Conservation (phyloP, 37 sponge, comb jelly and placozoan species). For the Dysidea cf. avara region DNA sequence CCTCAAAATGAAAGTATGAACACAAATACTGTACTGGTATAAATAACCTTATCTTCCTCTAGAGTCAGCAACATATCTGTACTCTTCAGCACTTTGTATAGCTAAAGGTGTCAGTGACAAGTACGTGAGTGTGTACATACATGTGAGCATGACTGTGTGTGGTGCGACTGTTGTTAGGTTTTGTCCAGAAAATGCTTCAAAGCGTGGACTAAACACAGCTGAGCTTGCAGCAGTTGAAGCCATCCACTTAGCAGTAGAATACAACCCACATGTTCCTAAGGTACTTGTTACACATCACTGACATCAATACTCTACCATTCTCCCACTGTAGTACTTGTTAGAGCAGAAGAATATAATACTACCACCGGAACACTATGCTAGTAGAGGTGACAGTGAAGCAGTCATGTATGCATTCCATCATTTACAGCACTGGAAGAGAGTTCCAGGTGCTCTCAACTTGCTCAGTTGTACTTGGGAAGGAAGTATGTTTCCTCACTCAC, state of each 20-base stretch:
- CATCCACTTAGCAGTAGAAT: slow-evolving; percentile 83
- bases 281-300: too few species aligned
- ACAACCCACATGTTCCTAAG: slow-evolving; percentile 86
- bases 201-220: slow-evolving; percentile 51
- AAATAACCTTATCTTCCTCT: too few species aligned
- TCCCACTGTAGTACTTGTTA: slow-evolving; percentile 68
- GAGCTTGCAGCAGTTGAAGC: slow-evolving; percentile 77
- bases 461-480: slow-evolving; percentile 81
- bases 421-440: slow-evolving; percentile 84
- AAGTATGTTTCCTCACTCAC: background rate
- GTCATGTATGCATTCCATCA: slow-evolving; percentile 81
- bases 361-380: slow-evolving; percentile 79
- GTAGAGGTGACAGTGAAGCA: slow-evolving; percentile 88
- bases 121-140: too few species aligned
- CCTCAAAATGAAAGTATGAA: too few species aligned
- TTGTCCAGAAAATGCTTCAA: slow-evolving; percentile 57
- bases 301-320: too few species aligned
- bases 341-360: slow-evolving; percentile 78
- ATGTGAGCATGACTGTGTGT: too few species aligned
- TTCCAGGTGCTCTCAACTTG: slow-evolving; percentile 69
- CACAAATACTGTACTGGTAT: too few species aligned
- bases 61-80: background rate
- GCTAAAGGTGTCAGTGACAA: slow-evolving; percentile 72
- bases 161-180: too few species aligned
- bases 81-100: slow-evolving; percentile 76